Evolutionary conservation across 2,797 vertebrate species (phyloP).

Genomic region (Apogon hyalosoma): DNA sequence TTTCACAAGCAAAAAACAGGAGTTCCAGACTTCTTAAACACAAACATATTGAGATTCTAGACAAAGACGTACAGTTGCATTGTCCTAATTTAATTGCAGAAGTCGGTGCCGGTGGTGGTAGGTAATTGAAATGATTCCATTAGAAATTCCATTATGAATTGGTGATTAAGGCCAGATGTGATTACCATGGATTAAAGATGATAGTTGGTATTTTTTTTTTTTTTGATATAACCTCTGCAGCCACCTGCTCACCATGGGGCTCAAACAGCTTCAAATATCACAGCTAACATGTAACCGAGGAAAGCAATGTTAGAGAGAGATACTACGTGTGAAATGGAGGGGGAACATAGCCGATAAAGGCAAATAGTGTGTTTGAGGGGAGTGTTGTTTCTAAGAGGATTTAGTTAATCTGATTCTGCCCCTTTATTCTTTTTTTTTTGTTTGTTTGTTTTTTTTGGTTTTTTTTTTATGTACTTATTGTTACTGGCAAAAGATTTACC

Average conservation of each 20-base stretch:
- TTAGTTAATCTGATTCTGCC: slow-evolving; percentile 66
- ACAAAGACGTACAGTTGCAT: slow-evolving; percentile 89
- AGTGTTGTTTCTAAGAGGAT: slow-evolving; percentile 66
- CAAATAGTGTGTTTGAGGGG: slow-evolving; percentile 30
- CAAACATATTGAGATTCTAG: slow-evolving; percentile 88
- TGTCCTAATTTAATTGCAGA: slow-evolving; percentile 96
- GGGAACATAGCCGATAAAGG: slow-evolving; percentile 19
- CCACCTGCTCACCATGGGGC: slow-evolving; percentile 74
- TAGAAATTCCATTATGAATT: slow-evolving; percentile 98
- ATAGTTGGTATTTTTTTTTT: slow-evolving; percentile 82
- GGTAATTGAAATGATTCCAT: slow-evolving; percentile 99
- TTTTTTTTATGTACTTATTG: slow-evolving; percentile 57
- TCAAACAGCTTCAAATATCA: slow-evolving; percentile 46
- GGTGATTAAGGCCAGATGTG: slow-evolving; percentile 94
- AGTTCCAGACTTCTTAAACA: slow-evolving; percentile 70
- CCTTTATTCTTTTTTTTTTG: slow-evolving; percentile 41
- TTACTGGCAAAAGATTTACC: slow-evolving; percentile 35
- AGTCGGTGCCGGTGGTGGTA: slow-evolving; percentile 88
- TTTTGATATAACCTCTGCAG: slow-evolving; percentile 85
- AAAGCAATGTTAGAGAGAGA: slow-evolving; percentile 17
- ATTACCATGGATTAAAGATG: slow-evolving; percentile 92
- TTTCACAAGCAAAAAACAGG: slow-evolving; percentile 82
- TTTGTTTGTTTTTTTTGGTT: no score
- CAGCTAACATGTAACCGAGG: slow-evolving; percentile 2
- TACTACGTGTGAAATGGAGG: slow-evolving; percentile 1